These are phyloP conservation scores for Arge pagana DNA, from an alignment of 2,888 invertebrate species.

Conservation along the genomic window DNA sequence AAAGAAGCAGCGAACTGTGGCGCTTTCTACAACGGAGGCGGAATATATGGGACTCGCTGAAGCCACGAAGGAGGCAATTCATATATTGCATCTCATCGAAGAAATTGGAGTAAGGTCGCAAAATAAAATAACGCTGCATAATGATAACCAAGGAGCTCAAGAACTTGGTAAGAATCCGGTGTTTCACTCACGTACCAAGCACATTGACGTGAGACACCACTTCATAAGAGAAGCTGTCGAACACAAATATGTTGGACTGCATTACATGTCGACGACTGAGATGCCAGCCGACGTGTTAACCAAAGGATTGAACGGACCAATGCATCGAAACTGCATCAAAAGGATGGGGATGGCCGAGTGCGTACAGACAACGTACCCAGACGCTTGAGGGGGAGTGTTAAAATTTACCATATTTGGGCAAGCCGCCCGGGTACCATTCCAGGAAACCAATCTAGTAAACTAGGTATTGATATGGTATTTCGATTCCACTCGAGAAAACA, in stretches of 20 bases:
- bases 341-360: too few relatives aligned
- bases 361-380: too few relatives aligned
- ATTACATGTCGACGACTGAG: constrained; percentile 8
- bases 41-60: constrained; percentile 10
- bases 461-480: too few relatives aligned
- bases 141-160: constrained; percentile 17
- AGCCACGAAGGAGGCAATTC: constrained; percentile 7
- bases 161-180: constrained; percentile 11
- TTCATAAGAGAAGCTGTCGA: constrained; percentile 18
- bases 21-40: constrained; percentile 3
- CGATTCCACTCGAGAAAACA: too few relatives aligned
- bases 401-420: too few relatives aligned
- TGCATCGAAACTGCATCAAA: constrained; percentile 4
- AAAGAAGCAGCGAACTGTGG: constrained; percentile 24
- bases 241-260: not conserved
- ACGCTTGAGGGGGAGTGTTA: too few relatives aligned
- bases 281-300: constrained; percentile 26
- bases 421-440: too few relatives aligned
- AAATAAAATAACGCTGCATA: not conserved
- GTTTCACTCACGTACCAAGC: constrained; percentile 23
- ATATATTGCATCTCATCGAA: not conserved
- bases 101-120: too few relatives aligned
- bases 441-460: too few relatives aligned
- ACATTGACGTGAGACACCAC: constrained; percentile 24
- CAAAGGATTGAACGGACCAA: constrained; percentile 8